Percentiles rank a stretch among this genome's conserved stretches.
Conservation (phyloP, 2,888 invertebrate species). For the Hemistola chrysoprasaria region DNA sequence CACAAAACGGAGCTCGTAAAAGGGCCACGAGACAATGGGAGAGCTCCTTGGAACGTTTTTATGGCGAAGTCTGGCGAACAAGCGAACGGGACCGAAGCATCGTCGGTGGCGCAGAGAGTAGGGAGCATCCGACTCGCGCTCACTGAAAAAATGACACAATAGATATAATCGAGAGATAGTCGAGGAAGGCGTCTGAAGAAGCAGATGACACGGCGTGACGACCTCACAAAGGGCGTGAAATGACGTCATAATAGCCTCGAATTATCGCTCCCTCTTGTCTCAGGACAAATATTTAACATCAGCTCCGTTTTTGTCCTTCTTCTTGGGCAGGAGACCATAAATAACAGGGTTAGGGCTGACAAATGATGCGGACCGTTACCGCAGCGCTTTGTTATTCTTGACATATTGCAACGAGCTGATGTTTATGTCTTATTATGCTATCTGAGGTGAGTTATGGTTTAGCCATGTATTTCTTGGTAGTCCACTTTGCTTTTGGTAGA, state of each 20-base stretch:
- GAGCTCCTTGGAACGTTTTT: constrained; percentile 73
- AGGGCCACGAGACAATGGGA: constrained; percentile 76
- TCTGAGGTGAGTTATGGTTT: constrained; percentile 55
- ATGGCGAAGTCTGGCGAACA: constrained; percentile 72
- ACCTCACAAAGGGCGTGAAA: constrained; percentile 80
- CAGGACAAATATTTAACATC: constrained; percentile 81
- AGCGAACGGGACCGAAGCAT: constrained; percentile 74
- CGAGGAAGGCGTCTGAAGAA: constrained; percentile 77
- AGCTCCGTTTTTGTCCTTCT: constrained; percentile 74
- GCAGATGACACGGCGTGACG: constrained; percentile 81
- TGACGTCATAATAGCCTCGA: constrained; percentile 82
- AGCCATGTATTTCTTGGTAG: constrained; percentile 47
- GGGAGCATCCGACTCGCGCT: constrained; percentile 64
- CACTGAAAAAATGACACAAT: constrained; percentile 77
- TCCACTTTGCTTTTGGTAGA: constrained; percentile 28
- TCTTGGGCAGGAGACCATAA: constrained; percentile 76
- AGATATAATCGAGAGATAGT: constrained; percentile 81
- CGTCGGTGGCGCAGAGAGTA: constrained; percentile 72
- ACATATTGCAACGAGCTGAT: constrained; percentile 74
- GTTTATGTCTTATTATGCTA: constrained; percentile 79
- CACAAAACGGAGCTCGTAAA: constrained; percentile 79
- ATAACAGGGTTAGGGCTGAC: constrained; percentile 73
- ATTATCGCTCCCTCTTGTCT: constrained; percentile 82
- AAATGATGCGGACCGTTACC: constrained; percentile 79
- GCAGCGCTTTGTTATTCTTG: constrained; percentile 71